Percentiles rank a stretch among this genome's conserved stretches.
Evolutionary conservation across 2,113 vertebrate species (phyloP).

Genomic region (Pogonocichla stellata): DNA sequence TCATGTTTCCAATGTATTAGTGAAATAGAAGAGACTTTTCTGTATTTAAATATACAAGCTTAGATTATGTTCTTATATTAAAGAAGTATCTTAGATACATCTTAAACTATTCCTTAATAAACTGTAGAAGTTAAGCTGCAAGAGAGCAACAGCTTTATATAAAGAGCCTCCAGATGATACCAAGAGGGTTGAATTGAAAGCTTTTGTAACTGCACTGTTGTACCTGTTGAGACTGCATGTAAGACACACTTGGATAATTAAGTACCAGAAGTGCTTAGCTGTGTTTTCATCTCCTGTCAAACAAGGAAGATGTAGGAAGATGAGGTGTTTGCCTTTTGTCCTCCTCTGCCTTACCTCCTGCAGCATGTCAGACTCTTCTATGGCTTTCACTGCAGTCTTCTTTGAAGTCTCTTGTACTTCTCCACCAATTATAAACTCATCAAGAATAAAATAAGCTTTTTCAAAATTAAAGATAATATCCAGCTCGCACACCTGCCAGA

Average conservation of each 20-base stretch:
- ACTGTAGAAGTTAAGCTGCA: not conserved
- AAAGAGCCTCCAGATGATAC: not conserved
- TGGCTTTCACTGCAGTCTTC: conserved; percentile 76
- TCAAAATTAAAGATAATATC: conserved; percentile 98
- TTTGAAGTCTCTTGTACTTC: conserved; percentile 93
- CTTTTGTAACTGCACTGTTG: not conserved
- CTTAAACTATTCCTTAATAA: not conserved
- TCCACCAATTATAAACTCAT: conserved; percentile 92
- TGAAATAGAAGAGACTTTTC: not conserved
- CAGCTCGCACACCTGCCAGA: conserved; percentile 89
- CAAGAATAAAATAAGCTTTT: conserved; percentile 95
- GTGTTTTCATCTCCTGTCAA: not conserved
- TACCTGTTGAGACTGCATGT: not conserved
- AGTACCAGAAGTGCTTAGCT: not conserved
- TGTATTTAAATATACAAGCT: not conserved
- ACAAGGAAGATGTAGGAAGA: not conserved
- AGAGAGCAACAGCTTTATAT: not conserved
- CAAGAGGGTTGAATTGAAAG: not conserved
- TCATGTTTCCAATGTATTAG: not conserved
- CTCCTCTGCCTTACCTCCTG: conserved; percentile 85
- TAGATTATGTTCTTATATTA: not conserved
- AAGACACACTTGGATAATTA: not conserved
- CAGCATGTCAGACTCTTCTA: conserved; percentile 87
- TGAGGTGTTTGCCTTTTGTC: not conserved
- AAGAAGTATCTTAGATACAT: not conserved